These are phyloP conservation scores for Xestia ashworthii DNA, from an alignment of 2,888 invertebrate species.

Conservation along the genomic window DNA sequence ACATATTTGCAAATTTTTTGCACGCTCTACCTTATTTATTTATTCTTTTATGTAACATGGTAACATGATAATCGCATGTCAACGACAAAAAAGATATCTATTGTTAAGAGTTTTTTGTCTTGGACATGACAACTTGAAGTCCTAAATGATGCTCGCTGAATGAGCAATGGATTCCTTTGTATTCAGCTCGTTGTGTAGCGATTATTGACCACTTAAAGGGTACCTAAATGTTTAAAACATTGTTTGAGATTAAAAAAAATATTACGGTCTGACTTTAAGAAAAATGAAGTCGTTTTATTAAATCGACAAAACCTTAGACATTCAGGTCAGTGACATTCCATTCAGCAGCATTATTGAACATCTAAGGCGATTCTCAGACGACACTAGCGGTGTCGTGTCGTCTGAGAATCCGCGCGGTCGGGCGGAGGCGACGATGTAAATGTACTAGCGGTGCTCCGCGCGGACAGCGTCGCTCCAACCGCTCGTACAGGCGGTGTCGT, in stretches of 20 bases:
- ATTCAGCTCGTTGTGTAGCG: slow-evolving; percentile 24
- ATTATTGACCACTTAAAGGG: slow-evolving; percentile 38
- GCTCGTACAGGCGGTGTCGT: not conserved
- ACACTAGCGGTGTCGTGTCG: no score
- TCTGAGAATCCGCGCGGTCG: not conserved
- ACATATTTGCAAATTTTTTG: slow-evolving; percentile 4
- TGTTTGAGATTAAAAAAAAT: not conserved
- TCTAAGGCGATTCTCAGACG: not conserved
- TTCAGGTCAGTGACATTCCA: not conserved
- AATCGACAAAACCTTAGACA: not conserved
- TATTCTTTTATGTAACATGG: slow-evolving; percentile 32
- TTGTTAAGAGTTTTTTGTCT: slow-evolving; percentile 49
- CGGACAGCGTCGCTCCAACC: no score
- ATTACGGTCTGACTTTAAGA: not conserved
- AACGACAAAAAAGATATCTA: slow-evolving; percentile 43
- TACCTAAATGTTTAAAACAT: slow-evolving; percentile 18
- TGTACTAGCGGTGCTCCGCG: not conserved
- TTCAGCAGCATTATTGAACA: not conserved
- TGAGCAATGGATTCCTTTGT: slow-evolving; percentile 51
- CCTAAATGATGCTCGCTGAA: slow-evolving; percentile 39
- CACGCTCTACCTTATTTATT: slow-evolving; percentile 10
- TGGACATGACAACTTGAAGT: slow-evolving; percentile 44
- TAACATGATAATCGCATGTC: slow-evolving; percentile 37
- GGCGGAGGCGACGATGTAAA: not conserved
- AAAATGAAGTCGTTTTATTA: not conserved